Conservation (phyloP, 2,113 vertebrate species). For the Pteropus alecto region DNA sequence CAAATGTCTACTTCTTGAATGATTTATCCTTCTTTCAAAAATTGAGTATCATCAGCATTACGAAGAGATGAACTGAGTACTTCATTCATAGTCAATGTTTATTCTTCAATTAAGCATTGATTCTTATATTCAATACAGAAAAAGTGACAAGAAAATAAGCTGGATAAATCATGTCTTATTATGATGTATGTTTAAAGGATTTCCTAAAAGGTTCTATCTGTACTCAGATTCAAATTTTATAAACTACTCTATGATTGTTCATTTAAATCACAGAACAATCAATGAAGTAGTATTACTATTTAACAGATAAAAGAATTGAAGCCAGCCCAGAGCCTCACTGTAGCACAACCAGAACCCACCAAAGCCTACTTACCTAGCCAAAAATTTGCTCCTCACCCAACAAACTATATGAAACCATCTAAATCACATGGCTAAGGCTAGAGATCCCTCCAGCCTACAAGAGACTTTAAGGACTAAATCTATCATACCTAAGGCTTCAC, state of each 20-base stretch:
- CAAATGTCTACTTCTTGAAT: not conserved
- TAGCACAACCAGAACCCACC: not conserved
- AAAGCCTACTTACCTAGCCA: not conserved
- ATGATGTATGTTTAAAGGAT: not conserved
- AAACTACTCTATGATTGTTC: not conserved
- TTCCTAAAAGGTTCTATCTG: not conserved
- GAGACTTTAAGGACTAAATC: not conserved
- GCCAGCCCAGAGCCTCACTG: not conserved
- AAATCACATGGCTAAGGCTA: not conserved
- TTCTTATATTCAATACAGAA: not conserved
- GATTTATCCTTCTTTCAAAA: not conserved
- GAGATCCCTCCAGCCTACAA: not conserved
- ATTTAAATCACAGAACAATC: not conserved
- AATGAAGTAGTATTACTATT: not conserved
- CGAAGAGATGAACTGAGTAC: not conserved
- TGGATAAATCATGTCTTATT: not conserved
- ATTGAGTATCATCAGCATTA: not conserved
- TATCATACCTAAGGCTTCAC: not conserved
- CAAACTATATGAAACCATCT: not conserved
- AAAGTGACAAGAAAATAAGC: not conserved
- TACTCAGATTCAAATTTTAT: slow-evolving; percentile 3
- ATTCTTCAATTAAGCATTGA: not conserved
- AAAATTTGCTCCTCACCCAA: not conserved
- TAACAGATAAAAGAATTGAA: not conserved
- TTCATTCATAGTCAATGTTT: not conserved